Conservation (phyloP, 2,888 invertebrate genomes). For the Rotaria sp. region DNA sequence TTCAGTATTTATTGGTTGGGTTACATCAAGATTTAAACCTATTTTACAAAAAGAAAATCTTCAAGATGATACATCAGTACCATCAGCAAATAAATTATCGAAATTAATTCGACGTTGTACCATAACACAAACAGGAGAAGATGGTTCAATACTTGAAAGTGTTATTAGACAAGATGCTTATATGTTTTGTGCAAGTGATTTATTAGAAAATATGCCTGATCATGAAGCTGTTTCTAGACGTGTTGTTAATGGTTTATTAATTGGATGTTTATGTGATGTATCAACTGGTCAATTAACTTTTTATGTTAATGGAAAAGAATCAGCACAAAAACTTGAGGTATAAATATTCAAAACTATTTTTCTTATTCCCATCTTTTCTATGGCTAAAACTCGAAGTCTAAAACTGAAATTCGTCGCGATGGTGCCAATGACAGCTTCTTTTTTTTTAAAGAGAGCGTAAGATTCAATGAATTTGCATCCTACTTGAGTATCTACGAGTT, state of each 20-base stretch:
- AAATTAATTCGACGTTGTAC: slow-evolving; percentile 32
- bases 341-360: no score
- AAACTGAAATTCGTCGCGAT: no score
- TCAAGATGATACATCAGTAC: neutral
- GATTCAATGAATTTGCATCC: no score
- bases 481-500: no score
- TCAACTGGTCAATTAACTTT: slow-evolving; percentile 87
- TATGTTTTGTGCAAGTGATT: slow-evolving; percentile 89
- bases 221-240: slow-evolving; percentile 58
- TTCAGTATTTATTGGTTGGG: slow-evolving; percentile 96
- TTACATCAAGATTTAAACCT: slow-evolving; percentile 81
- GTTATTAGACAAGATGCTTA: slow-evolving; percentile 78
- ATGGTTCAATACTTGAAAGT: slow-evolving; percentile 44
- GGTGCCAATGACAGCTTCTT: no score
- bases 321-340: slow-evolving; percentile 68
- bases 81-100: neutral
- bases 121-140: slow-evolving; percentile 33
- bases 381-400: no score
- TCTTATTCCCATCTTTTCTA: no score
- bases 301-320: slow-evolving; percentile 93
- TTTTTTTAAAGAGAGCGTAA: no score
- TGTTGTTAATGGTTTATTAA: slow-evolving; percentile 70
- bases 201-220: slow-evolving; percentile 85
- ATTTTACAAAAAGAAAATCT: slow-evolving; percentile 41
- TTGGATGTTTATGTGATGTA: slow-evolving; percentile 91